Percentiles rank a stretch among this genome's conserved stretches.
These are phyloP conservation scores for Phyllopteryx taeniolatus DNA, from an alignment of 2,113 vertebrate genomes.

Conservation along the genomic window DNA sequence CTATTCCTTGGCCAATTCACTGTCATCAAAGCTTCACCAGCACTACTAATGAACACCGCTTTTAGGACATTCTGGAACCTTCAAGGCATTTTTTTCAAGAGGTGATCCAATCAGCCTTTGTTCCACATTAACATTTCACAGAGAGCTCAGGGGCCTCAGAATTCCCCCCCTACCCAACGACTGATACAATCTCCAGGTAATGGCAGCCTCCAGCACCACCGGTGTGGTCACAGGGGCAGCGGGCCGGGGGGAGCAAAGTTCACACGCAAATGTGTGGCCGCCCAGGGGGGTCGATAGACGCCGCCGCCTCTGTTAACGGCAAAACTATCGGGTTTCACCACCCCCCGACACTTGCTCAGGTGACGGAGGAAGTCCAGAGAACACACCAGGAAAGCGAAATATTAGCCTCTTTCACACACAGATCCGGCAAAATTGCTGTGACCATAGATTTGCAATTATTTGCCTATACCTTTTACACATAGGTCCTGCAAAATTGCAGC, in stretches of 20 bases:
- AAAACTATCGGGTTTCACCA: not conserved
- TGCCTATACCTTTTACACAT: no score
- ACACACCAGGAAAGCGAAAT: not conserved
- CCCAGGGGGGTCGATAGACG: not conserved
- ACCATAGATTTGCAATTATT: no score
- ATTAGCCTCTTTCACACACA: no score
- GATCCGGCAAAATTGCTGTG: no score
- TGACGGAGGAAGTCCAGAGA: not conserved
- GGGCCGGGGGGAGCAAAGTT: slow-evolving; percentile 46
- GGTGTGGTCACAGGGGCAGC: slow-evolving; percentile 65
- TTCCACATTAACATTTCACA: slow-evolving; percentile 70
- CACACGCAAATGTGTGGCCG: slow-evolving; percentile 6
- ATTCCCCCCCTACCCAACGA: slow-evolving; percentile 46
- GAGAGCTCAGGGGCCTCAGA: slow-evolving; percentile 73
- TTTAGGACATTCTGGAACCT: not conserved
- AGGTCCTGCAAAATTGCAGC: no score
- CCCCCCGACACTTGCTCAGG: not conserved
- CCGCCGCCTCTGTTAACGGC: not conserved
- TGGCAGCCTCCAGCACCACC: slow-evolving; percentile 72
- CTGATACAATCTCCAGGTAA: slow-evolving; percentile 32
- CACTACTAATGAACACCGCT: slow-evolving; percentile 47
- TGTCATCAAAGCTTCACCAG: slow-evolving; percentile 55
- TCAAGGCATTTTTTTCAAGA: slow-evolving; percentile 6
- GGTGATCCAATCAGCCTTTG: slow-evolving; percentile 61
- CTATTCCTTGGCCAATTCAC: slow-evolving; percentile 63